These are phyloP conservation scores for Desmophyllum pertusum DNA, from an alignment of 92 coral and sea anemone species.

Conservation along the genomic window DNA sequence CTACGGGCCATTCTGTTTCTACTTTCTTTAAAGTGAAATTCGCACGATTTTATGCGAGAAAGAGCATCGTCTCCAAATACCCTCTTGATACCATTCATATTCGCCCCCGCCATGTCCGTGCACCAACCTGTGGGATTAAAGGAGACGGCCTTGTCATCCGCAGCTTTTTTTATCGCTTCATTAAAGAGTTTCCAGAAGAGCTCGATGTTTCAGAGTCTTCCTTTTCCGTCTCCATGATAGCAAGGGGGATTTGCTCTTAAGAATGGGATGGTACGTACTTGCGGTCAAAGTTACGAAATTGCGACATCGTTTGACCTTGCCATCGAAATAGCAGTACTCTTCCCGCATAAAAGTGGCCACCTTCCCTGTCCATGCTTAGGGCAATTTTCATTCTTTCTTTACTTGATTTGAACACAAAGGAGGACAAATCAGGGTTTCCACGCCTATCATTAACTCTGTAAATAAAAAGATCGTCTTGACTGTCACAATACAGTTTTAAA, in stretches of 20 bases:
- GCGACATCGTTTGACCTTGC: conserved; percentile 67
- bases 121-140: conserved; percentile 61
- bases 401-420: conserved; percentile 61
- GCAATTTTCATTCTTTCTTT: conserved; percentile 56
- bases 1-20: conserved; percentile 32
- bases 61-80: conserved; percentile 50
- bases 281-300: conserved; percentile 63
- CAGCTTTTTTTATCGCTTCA: conserved; percentile 25
- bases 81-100: conserved; percentile 45
- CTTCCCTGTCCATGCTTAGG: conserved; percentile 47
- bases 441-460: conserved; percentile 62
- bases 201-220: conserved; percentile 28
- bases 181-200: conserved; percentile 37
- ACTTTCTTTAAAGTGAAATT: conserved; percentile 58
- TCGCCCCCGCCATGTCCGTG: conserved; percentile 64
- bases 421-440: conserved; percentile 59
- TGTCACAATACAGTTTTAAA: conserved; percentile 45
- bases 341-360: conserved; percentile 58
- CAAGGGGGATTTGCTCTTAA: conserved; percentile 45
- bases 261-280: conserved; percentile 43
- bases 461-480: conserved; percentile 39
- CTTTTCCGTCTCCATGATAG: conserved; percentile 42
- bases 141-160: conserved; percentile 17
- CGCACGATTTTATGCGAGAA: conserved; percentile 41
- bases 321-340: conserved; percentile 61